phyloP scores from a whole-genome alignment of 1,140 invertebrate genomes.

The Samia ricini region DNA sequence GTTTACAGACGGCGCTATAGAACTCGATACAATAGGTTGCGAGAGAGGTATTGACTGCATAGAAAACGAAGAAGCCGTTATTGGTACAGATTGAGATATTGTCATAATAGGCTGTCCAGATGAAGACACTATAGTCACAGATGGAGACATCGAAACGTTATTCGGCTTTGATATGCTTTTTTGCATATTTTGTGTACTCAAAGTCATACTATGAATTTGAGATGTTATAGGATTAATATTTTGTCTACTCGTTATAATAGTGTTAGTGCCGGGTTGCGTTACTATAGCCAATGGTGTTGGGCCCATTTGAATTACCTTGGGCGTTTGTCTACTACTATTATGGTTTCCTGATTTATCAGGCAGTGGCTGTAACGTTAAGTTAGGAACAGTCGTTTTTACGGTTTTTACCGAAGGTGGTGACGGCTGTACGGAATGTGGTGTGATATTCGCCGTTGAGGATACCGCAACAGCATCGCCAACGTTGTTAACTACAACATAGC shows the following conservation, averaged over 20 bases:
- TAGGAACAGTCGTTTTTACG: constrained; percentile 65
- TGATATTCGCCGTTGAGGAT: constrained; percentile 55
- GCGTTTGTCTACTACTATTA: constrained; percentile 57
- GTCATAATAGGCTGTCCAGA: constrained; percentile 68
- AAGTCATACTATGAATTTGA: constrained; percentile 65
- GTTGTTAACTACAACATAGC: constrained; percentile 85
- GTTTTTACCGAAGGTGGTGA: constrained; percentile 61
- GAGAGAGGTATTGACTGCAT: constrained; percentile 68
- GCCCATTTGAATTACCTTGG: constrained; percentile 69
- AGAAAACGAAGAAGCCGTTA: constrained; percentile 55
- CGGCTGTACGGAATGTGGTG: constrained; percentile 63
- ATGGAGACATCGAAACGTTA: constrained; percentile 62
- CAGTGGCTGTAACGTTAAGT: constrained; percentile 72
- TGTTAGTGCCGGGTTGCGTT: constrained; percentile 44
- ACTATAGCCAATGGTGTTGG: constrained; percentile 42
- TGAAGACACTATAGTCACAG: constrained; percentile 64
- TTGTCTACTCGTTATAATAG: constrained; percentile 51
- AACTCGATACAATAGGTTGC: constrained; percentile 69
- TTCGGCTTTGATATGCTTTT: constrained; percentile 52
- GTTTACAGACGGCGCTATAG: constrained; percentile 58
- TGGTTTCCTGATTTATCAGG: constrained; percentile 58
- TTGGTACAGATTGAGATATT: constrained; percentile 68
- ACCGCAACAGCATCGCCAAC: constrained; percentile 66
- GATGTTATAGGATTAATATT: constrained; percentile 69
- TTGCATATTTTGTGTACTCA: constrained; percentile 33